These are phyloP conservation scores for Actinemys pallida DNA, from an alignment of 2,113 vertebrate genomes.

Conservation along the genomic window DNA sequence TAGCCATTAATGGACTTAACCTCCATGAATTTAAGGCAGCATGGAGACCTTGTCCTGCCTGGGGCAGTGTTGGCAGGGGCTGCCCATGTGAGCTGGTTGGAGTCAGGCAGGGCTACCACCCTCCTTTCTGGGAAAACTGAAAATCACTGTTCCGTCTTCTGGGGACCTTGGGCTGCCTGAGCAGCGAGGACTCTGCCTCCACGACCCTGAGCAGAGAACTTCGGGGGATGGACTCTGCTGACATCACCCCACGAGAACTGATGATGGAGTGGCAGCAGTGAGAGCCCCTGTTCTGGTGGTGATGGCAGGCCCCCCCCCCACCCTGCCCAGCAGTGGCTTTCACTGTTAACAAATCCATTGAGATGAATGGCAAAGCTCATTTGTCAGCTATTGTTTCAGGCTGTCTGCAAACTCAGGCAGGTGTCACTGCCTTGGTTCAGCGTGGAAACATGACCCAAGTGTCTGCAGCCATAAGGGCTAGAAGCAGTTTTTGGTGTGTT, in stretches of 20 bases:
- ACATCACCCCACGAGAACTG: no score
- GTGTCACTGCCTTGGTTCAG: background rate
- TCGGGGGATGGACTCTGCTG: no score
- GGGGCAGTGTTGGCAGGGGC: background rate
- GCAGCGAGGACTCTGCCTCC: background rate
- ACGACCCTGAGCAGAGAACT: no score
- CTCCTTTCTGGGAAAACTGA: background rate
- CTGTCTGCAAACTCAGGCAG: background rate
- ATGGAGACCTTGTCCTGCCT: background rate
- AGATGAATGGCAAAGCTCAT: background rate
- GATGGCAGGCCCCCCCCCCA: background rate
- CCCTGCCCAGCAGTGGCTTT: background rate
- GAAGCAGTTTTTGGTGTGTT: background rate
- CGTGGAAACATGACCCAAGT: background rate
- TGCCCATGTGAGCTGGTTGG: background rate
- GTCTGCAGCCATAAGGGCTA: background rate
- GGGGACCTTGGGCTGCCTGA: background rate
- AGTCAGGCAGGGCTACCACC: background rate
- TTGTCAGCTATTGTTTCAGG: background rate
- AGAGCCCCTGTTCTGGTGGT: background rate
- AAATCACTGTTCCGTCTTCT: background rate
- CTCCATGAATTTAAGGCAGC: no score
- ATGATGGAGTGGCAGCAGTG: no score
- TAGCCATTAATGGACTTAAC: no score
- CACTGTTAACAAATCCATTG: no score